Conservation (phyloP, 2,113 vertebrate species). For the Eolophus roseicapilla region DNA sequence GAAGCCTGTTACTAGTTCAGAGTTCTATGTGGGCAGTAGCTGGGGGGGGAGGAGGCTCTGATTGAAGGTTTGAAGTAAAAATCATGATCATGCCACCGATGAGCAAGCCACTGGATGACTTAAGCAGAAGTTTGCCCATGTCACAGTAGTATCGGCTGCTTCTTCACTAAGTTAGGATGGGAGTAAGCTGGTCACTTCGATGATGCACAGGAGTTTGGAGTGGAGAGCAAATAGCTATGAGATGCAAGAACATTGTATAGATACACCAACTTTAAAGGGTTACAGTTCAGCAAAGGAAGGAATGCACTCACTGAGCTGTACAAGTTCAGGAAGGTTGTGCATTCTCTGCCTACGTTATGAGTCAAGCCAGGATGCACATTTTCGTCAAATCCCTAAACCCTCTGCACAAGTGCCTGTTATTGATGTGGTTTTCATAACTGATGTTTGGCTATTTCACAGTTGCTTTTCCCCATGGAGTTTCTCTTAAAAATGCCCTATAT, state of each 20-base stretch:
- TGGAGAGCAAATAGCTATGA: neutral
- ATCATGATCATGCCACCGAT: neutral
- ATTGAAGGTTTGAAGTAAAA: neutral
- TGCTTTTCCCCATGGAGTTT: constrained; percentile 32
- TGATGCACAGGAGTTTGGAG: neutral
- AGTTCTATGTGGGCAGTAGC: neutral
- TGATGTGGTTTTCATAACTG: constrained; percentile 45
- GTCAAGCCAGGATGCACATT: constrained; percentile 28
- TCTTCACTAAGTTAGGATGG: neutral
- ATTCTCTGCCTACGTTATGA: constrained; percentile 36
- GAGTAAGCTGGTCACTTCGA: neutral
- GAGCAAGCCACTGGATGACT: neutral
- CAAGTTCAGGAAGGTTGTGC: constrained; percentile 4
- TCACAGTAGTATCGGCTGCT: rapidly evolving
- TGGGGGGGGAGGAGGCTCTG: neutral
- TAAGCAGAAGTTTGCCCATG: neutral
- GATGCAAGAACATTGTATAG: neutral
- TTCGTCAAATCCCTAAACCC: constrained; percentile 36
- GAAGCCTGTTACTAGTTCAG: neutral
- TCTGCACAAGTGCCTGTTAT: constrained; percentile 2
- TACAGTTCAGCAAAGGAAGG: neutral
- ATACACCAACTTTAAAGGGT: neutral
- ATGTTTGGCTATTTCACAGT: constrained; percentile 39
- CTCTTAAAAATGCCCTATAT: constrained; percentile 43
- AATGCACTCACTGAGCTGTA: neutral